A percentile compares a stretch with the other conserved stretches of the same genome.
These are phyloP conservation scores for Aphidoletes aphidimyza DNA, from an alignment of 2,888 invertebrate genomes.

Conservation along the genomic window DNA sequence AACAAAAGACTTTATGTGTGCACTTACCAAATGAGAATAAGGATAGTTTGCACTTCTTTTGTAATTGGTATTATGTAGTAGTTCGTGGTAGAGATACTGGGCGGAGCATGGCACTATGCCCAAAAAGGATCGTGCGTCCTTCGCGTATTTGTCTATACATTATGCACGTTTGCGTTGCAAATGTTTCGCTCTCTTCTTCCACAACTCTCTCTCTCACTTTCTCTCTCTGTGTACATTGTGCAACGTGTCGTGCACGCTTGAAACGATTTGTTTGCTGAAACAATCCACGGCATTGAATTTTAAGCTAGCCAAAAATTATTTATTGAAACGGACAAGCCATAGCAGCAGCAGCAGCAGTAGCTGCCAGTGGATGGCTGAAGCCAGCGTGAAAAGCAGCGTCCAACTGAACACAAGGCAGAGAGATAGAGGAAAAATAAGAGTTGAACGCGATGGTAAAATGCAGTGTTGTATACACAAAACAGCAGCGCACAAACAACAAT, in stretches of 20 bases:
- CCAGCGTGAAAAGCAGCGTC: neutral
- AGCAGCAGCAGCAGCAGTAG: neutral
- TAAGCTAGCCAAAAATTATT: constrained; percentile 23
- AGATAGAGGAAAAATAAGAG: neutral
- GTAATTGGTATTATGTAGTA: constrained; percentile 50
- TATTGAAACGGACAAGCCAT: neutral
- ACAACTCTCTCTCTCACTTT: too few species aligned
- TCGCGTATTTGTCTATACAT: constrained; percentile 53
- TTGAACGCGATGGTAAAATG: neutral
- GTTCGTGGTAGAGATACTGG: constrained; percentile 54
- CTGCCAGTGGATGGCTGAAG: neutral
- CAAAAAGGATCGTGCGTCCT: constrained; percentile 52
- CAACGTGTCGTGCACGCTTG: constrained; percentile 43
- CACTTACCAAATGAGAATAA: constrained; percentile 50
- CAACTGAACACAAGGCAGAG: neutral
- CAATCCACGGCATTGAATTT: constrained; percentile 46
- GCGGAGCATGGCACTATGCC: constrained; percentile 53
- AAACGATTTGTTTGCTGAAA: constrained; percentile 50
- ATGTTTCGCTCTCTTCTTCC: constrained; percentile 23
- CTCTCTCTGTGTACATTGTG: constrained; percentile 48
- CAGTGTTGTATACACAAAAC: neutral
- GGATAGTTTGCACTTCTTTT: constrained; percentile 53
- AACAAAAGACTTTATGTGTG: constrained; percentile 21
- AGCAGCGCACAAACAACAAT: neutral
- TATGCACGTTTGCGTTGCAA: constrained; percentile 52